A percentile compares a stretch with the other conserved stretches of the same genome.
Conservation (phyloP, 1,140 invertebrate genomes). For the Odontomachus brunneus region DNA sequence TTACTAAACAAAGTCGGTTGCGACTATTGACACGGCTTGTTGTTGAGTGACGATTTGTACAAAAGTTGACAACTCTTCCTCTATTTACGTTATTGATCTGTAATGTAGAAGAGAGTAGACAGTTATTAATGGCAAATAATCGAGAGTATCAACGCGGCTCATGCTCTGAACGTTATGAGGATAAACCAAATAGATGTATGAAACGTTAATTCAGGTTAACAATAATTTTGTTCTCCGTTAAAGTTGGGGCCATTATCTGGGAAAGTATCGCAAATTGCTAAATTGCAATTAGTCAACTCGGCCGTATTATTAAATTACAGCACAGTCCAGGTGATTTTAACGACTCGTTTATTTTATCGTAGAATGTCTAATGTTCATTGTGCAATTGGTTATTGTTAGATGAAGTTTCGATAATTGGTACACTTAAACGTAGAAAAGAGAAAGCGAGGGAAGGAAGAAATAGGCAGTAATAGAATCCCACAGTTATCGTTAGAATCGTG, state of each 20-base stretch:
- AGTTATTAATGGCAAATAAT: not conserved
- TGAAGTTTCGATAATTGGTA: not conserved
- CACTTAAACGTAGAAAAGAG: conserved; percentile 10
- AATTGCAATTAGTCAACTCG: conserved; percentile 8
- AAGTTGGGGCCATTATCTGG: conserved; percentile 2
- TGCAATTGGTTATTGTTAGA: conserved; percentile 15
- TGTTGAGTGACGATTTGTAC: conserved; percentile 10
- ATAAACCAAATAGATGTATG: not conserved
- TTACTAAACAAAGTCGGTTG: not conserved
- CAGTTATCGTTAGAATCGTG: not conserved
- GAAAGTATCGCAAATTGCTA: conserved; percentile 4
- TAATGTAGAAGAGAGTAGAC: not conserved
- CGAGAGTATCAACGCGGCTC: not conserved
- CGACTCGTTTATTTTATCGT: conserved; percentile 8
- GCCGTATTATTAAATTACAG: conserved; percentile 5
- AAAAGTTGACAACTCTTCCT: not conserved
- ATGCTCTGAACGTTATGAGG: not conserved
- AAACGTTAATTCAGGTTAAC: not conserved
- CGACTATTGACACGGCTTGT: not conserved
- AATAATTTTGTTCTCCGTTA: not conserved
- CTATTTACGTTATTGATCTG: not conserved
- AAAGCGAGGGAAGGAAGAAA: not conserved
- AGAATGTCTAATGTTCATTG: not conserved
- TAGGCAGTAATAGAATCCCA: not conserved
- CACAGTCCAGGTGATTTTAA: not conserved